Base-by-base conservation (phyloP, 2,888 invertebrate genomes). In the Drosophila fulvimacula region DNA sequence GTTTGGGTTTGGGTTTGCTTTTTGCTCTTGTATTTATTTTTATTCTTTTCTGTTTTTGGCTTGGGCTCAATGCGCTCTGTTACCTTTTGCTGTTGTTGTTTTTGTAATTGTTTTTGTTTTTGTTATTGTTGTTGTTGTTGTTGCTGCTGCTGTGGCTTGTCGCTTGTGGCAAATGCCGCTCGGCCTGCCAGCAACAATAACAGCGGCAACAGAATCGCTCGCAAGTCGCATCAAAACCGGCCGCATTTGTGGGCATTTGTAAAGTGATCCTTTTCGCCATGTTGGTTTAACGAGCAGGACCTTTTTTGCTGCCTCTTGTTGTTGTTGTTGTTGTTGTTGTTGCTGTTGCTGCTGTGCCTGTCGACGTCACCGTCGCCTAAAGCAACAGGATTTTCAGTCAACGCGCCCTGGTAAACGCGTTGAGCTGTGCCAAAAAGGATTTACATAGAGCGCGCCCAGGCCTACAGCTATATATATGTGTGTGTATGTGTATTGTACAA, bases 191-290 rank as follows among this genome's bases (percentile, higher is more conserved):
- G 62, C 78, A 76, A 59, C 64, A 74, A 69, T 49, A 76, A 55
- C 27, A 60, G 53, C 56, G 53, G 55, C 52, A 74, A 39, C 36
- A 57, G 56, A 73, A 58, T 59, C 52, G 62, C 62, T 60, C 49
- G 52, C 52, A 62, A 69, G 65, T 60, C 62, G 57, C 72, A 63
- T 53, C 51, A 69, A 70, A 86, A 77, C 81, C 87, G 68, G 81
- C 79, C 86, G 83, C 88, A 89, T 83, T 89, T 89, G 90, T 82
- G 88, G 89, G 88, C 88, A 83, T 83, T 84, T 84, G 90, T 84
- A 84, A 84, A 89, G 76, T 84, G 83, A 84, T 84, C 83, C 83
- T 70, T 83, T 84, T 82, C 72, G 59, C 62, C 66, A 60, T 68
- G 55, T 68, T 72, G 69, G 76, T 85, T 79, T 81, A 79, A 76